Evolutionary conservation across 1,140 invertebrate species (phyloP), one percentile per base, ranked within the genome.

Genomic region (Platyura marginata): DNA sequence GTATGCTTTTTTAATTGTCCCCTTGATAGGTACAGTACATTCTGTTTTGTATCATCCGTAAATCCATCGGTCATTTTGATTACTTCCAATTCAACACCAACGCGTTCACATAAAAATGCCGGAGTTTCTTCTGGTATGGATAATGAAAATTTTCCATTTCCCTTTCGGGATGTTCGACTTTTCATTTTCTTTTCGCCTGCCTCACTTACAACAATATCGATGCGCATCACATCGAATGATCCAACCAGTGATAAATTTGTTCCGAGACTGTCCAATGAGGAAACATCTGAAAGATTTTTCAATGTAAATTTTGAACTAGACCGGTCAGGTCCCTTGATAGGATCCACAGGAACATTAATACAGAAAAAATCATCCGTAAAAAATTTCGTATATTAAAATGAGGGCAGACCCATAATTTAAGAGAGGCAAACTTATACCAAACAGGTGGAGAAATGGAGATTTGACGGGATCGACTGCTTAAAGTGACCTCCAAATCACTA

Each of bases 131-230:
- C 69, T 32, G 74, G 69, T 25, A 81, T 75, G 48, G 79, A 74
- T 1, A 73, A 57, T 47, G 69, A 66, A 21, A 71, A 68, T 48
- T 61, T 54, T 18, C 65, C 68, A 48, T 60, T 60, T 25, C 57
- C 56, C 37, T 42, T 48, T 44, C 38, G 20, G 20, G 57, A 57
- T 2, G 54, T 46, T 21, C 55, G 57, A 38, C 48, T 58, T 21
- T 53, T 56, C 40, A 54, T 54, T 44, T 64, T 67, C 40, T 68
- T 74, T 45, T 63, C 71, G 10, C 77, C 76, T 50, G 77, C 75
- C 61, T 87, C 83, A 52, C 81, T 84, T 43, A 94, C 90, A 16
- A 93, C 87, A 56, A 96, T 95, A 57, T 95, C 87, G 43, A 95
- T 87, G 46, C 84, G 75, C 64, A 96, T 79, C 2, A 77, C 74